Conservation (phyloP, 2,888 invertebrate species). For the Shargacucullia verbasci region DNA sequence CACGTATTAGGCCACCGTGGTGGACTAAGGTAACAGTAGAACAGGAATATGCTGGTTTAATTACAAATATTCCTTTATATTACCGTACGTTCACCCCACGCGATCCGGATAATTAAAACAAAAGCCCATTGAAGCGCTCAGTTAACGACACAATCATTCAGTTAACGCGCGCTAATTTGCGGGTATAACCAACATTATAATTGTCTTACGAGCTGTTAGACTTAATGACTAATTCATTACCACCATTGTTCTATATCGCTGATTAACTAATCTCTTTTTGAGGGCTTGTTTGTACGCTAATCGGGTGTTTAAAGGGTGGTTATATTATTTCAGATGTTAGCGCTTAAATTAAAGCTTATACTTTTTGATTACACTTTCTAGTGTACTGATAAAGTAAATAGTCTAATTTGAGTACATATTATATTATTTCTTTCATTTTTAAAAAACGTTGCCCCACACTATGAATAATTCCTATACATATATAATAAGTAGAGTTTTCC, state of each 20-base stretch:
- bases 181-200: slow-evolving; percentile 73
- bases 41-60: no score
- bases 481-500: no score
- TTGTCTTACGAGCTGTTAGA: slow-evolving; percentile 68
- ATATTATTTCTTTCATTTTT: no score
- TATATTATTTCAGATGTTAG: no score
- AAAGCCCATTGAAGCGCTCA: slow-evolving; percentile 55
- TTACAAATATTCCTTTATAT: slow-evolving; percentile 17
- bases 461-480: no score
- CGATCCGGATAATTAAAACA: slow-evolving; percentile 55
- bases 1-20: no score
- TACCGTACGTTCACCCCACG: slow-evolving; percentile 11
- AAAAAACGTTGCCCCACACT: no score
- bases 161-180: slow-evolving; percentile 73
- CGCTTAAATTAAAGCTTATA: no score
- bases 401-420: no score
- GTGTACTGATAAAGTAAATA: no score
- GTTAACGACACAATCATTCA: slow-evolving; percentile 70
- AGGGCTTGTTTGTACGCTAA: slow-evolving; percentile 4
- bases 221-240: slow-evolving; percentile 67
- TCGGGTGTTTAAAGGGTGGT: background rate
- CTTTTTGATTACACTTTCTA: no score
- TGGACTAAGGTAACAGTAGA: no score
- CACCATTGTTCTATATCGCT: slow-evolving; percentile 45
- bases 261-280: slow-evolving; percentile 42